Percentiles rank a stretch among this genome's conserved stretches.
These are phyloP conservation scores for Xiphophorus couchianus DNA, from an alignment of 2,113 vertebrate genomes.

Conservation along the genomic window DNA sequence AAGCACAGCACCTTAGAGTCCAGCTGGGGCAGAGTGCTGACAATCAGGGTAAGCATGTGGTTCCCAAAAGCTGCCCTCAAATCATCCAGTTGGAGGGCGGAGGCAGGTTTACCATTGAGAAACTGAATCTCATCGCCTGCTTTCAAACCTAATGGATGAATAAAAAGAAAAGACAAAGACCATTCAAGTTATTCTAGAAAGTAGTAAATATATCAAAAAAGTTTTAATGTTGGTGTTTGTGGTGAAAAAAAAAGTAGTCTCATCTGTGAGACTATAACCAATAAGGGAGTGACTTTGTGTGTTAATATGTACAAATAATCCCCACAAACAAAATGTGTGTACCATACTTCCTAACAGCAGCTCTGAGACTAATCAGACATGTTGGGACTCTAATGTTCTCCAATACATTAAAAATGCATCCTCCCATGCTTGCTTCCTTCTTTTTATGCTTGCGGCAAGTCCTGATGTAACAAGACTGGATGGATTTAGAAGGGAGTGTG, in stretches of 20 bases:
- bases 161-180: not conserved
- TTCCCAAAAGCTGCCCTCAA: slow-evolving; percentile 86
- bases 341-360: slow-evolving; percentile 10
- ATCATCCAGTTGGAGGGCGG: slow-evolving; percentile 82
- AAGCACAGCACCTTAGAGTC: slow-evolving; percentile 72
- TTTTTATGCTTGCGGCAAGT: slow-evolving; percentile 26
- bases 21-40: slow-evolving; percentile 83
- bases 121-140: slow-evolving; percentile 89
- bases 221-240: not conserved
- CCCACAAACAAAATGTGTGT: slow-evolving; percentile 9
- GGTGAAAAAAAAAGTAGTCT: not conserved
- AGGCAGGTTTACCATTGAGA: slow-evolving; percentile 85
- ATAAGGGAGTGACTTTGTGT: not conserved
- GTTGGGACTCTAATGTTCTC: slow-evolving; percentile 34
- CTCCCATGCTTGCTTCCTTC: slow-evolving; percentile 15
- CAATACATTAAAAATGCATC: slow-evolving; percentile 49
- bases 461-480: slow-evolving; percentile 46
- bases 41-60: slow-evolving; percentile 80
- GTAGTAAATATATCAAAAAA: not conserved
- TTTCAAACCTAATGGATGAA: slow-evolving; percentile 82
- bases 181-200: not conserved
- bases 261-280: not conserved
- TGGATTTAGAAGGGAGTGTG: slow-evolving; percentile 7
- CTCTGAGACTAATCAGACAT: slow-evolving; percentile 26
- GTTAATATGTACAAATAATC: slow-evolving; percentile 25